Base-by-base conservation (phyloP, 2,113 vertebrate species). In the Psammodynastes pulverulentus region DNA sequence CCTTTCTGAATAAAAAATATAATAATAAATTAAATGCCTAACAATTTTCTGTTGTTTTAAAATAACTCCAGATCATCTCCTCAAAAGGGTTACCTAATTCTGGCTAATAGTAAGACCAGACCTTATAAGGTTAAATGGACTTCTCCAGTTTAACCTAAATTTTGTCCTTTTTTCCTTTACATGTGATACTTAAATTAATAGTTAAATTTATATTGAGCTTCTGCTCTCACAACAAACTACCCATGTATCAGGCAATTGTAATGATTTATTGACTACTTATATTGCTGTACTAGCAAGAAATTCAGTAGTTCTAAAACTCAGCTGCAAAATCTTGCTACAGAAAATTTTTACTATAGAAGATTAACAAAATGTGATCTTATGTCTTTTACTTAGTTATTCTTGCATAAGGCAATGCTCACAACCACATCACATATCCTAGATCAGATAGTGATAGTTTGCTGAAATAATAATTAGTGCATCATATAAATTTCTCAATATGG, bases 161-260 rank as follows among this genome's bases (percentile, higher is more conserved):
- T 23, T 79, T 89, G 92, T 90, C 92, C 93, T 56, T 52, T 92
- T 86, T 93, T 95, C 95, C 90, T 53, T 72, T 29, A 1, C 1
- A 88, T 13, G 4, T 94, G 89, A 56, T 92, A 89, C 92, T 95
- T 92, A 92, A 53, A 95, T 95, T 96, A 92, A 85, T 89, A 56
- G 93, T 96, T 94, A 94, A 94, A 95, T 95, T 93, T 92, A 0
- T 0, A 43, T 87, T 95, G 95, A 92, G 89, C 94, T 93, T 95
- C 49, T 84, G 92, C 54, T 86, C 93, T 96, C 94, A 96, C 96
- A 94, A 95, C 86, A 92, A 96, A 94, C 94, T 94, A 93, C 94
- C 92, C 93, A 92, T 92, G 87, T 94, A 95, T 95, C 94, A 94
- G 21, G 4, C n/a, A 87, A 86, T 86, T 56, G 24, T 29, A 21